Conservation (phyloP, 2,113 vertebrate species). For the Muntiacus reevesi region DNA sequence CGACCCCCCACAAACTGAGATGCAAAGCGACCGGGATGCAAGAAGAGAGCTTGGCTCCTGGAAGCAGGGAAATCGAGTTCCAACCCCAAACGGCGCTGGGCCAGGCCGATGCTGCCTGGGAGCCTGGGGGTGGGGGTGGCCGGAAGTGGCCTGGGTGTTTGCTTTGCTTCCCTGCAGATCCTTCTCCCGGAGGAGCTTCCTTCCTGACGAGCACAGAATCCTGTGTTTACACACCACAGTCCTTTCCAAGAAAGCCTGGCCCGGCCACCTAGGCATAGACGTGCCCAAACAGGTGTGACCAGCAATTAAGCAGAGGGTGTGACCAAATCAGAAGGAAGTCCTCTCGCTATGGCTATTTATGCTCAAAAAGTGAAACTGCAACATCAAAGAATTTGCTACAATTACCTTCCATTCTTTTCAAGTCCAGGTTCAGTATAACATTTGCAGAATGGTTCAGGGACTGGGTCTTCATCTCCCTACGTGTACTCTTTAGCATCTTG, state of each 20-base stretch:
- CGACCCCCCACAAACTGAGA: rapidly evolving
- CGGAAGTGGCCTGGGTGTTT: rapidly evolving
- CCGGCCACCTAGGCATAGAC: not conserved
- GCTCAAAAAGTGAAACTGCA: not conserved
- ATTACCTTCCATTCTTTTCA: not conserved
- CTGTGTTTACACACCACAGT: not conserved
- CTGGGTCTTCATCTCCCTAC: too few relatives aligned
- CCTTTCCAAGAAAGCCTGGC: not conserved
- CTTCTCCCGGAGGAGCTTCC: not conserved
- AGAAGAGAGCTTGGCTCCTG: rapidly evolving
- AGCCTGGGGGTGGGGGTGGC: not conserved
- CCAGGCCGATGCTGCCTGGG: rapidly evolving
- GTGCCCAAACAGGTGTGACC: rapidly evolving
- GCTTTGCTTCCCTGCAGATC: not conserved
- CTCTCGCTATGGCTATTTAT: not conserved
- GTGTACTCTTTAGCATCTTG: rapidly evolving
- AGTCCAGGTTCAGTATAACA: rapidly evolving
- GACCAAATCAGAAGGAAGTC: not conserved
- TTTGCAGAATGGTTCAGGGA: rapidly evolving
- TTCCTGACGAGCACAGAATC: not conserved
- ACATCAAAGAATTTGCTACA: not conserved
- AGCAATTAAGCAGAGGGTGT: not conserved
- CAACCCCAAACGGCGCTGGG: rapidly evolving
- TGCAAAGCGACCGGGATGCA: rapidly evolving
- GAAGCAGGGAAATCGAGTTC: not conserved